Base-by-base conservation (phyloP, 2,888 invertebrate species). In the Anarsia innoxiella region DNA sequence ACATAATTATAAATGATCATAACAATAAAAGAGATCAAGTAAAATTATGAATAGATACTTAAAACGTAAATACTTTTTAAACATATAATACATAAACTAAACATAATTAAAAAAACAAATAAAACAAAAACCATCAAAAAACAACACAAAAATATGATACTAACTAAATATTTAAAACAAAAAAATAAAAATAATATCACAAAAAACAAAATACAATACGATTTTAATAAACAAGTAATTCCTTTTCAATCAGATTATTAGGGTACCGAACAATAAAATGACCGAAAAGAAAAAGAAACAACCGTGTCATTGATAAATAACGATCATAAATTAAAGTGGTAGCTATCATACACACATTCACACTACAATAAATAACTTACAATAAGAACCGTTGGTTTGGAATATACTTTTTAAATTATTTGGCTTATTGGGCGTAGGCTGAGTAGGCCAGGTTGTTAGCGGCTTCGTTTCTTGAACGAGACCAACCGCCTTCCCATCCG, bases 401-500 rank as follows among this genome's bases (percentile, higher is more conserved):
- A 19, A 31, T n/a, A 11, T 27, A 27, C n/a, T 27, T 27, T n/a
- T 9, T 2, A 27, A 3, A 10, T 27, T 8, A 39, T 41, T 30
- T n/a, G n/a, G 31, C 53, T 62, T 64, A 73, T 39, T 69, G 71
- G 15, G 50, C 58, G 53, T 84, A 78, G 5, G 68, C 79, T 1
- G 82, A 76, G 43, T 84, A 84, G 1, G 84, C 83, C 40, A 83
- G 36, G 46, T 61, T 74, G 38, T 61, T 71, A 19, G 19, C n/a
- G 15, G 60, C 80, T n/a, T 79, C 83, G 2, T 71, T 75, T 37
- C 66, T 68, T 1, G 80, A 73, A 1, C 83, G 58, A 3, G 80
- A 75, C 83, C 83, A 83, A 12, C 82, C 83, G 5, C 70, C 61
- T 36, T 80, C 79, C 74, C 76, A 80, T 59, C 61, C 2, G 48